Evolutionary conservation across 2,113 vertebrate species (phyloP).

Genomic region (Sylvietta virens): DNA sequence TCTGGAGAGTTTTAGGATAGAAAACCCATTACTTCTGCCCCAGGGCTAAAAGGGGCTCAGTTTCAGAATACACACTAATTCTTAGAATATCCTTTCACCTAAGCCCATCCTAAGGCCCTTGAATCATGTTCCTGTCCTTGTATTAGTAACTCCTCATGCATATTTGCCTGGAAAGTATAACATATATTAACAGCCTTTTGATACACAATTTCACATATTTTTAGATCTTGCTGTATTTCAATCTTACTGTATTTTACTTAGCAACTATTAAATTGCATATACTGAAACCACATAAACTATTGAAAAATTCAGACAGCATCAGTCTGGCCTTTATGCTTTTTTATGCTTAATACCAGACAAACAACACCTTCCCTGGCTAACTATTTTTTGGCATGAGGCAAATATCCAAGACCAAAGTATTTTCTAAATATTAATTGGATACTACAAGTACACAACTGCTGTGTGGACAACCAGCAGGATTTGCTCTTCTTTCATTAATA

Average conservation of each 20-base stretch:
- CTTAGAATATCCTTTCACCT: background rate
- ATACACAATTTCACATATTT: background rate
- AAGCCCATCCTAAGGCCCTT: background rate
- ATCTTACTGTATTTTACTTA: background rate
- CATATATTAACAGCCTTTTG: background rate
- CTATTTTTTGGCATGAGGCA: background rate
- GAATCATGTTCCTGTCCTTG: background rate
- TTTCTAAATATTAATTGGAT: slow-evolving; percentile 2
- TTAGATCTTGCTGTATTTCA: background rate
- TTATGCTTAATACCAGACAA: background rate
- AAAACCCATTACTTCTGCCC: background rate
- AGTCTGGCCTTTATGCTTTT: background rate
- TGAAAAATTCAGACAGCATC: background rate
- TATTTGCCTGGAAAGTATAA: background rate
- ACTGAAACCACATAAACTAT: background rate
- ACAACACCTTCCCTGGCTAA: background rate
- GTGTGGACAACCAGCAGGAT: background rate
- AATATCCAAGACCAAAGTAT: background rate
- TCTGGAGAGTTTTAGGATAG: background rate
- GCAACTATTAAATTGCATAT: background rate
- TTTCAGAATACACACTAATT: background rate
- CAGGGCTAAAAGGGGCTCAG: background rate
- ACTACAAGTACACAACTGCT: background rate
- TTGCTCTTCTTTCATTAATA: background rate
- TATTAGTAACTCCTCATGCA: background rate